Evolutionary conservation across 2,113 vertebrate species (phyloP), one percentile per base, ranked within the genome.

Genomic region (Monopterus albus): DNA sequence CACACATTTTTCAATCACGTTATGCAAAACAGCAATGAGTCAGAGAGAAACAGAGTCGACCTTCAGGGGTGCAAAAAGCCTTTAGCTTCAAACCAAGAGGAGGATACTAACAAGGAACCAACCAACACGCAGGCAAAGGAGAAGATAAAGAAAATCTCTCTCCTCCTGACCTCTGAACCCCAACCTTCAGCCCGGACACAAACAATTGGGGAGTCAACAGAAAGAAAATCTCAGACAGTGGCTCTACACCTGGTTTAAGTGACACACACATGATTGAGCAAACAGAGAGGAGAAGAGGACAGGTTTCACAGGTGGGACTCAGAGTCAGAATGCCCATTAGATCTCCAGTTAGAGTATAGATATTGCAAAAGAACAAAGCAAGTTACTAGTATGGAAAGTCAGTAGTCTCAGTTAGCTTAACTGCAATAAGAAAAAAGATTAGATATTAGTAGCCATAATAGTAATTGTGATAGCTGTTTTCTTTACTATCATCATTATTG

Each of bases 61-160:
- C 47, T 75, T 60, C 60, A 70, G 75, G 59, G 65, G 51, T 61
- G 38, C 10, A 36, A 23, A 49, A 10, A 53, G 31, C 28, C 12
- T 56, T 39, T 11, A 42, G 51, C 55, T 58, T 78, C 18, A 49
- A 42, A 58, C 31, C 12, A 58, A 70, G 28, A 12, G 18, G 12
- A 59, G 18, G 25, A 56, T 11, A 58, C 15, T 45, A 36, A 65
- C 43, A 76, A 28, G 13, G 50, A 17, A 6, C 4, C 58, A 47
- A 39, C 39, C 60, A 68, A 43, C 31, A 73, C 0, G 1, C 53
- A 62, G 65, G 25, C 6, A 2, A 38, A 55, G 43, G 55, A 25
- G 6, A 26, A 35, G 26, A 55, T 7, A 26, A 45, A 71, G 50
- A 31, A 28, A 75, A 60, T 61, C 33, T 50, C 33, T 33, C 38